Percentiles rank a stretch among this genome's conserved stretches.
Evolutionary conservation across 2,888 invertebrate genomes (phyloP).

Genomic region (Dilophus febrilis): DNA sequence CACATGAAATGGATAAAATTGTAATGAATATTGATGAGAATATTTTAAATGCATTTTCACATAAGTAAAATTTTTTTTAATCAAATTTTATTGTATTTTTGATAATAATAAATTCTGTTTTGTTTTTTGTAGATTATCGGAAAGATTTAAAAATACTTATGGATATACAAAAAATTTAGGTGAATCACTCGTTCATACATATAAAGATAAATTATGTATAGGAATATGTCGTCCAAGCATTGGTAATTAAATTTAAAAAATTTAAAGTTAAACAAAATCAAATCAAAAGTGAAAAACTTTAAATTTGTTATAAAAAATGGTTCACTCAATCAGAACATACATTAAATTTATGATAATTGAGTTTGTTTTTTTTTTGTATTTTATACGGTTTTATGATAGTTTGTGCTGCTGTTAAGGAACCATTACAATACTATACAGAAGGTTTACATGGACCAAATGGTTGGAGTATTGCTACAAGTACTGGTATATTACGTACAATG

Average conservation of each 20-base stretch:
- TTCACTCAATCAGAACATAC: no score
- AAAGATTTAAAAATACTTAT: constrained; percentile 71
- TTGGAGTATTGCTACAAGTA: not conserved
- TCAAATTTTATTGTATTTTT: not conserved
- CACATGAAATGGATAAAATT: constrained; percentile 38
- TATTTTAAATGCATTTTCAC: constrained; percentile 36
- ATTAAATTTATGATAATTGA: no score
- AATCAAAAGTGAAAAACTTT: no score
- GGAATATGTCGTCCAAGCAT: constrained; percentile 74
- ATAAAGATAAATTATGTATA: constrained; percentile 48
- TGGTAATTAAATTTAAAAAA: constrained; percentile 33
- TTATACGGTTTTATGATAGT: not conserved
- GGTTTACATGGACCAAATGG: constrained; percentile 5
- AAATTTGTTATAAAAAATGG: not conserved
- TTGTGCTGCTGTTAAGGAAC: constrained; percentile 1
- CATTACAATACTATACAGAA: constrained; percentile 2
- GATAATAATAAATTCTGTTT: not conserved
- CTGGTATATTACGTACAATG: constrained; percentile 3
- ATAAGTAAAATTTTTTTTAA: constrained; percentile 31
- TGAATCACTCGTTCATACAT: constrained; percentile 55
- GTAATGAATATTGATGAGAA: constrained; percentile 46
- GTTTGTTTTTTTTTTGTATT: not conserved
- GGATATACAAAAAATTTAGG: constrained; percentile 76
- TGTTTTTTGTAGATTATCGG: constrained; percentile 34
- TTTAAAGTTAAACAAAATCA: no score